Percentiles rank a stretch among this genome's conserved stretches.
These are phyloP conservation scores for Neostethus bicornis DNA, from an alignment of 2,797 vertebrate genomes.

Conservation along the genomic window DNA sequence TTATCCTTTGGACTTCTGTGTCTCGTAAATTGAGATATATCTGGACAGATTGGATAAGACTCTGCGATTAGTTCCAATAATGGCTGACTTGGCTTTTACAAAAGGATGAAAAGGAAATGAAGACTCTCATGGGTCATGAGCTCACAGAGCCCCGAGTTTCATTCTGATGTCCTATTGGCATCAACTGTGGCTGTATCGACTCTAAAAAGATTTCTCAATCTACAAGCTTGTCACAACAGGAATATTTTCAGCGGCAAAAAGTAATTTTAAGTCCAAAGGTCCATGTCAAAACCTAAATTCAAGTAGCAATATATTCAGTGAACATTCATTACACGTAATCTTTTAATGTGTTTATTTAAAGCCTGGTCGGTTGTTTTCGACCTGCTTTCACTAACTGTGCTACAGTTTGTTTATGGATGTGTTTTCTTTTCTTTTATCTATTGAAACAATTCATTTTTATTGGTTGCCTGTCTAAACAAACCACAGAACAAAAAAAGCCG, in stretches of 20 bases:
- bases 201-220: constrained; percentile 26
- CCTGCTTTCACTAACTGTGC: no score
- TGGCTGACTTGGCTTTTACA: constrained; percentile 25
- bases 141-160: constrained; percentile 41
- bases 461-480: no score
- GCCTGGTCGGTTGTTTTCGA: no score
- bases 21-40: constrained; percentile 33
- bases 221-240: constrained; percentile 13
- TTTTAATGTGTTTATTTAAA: no score
- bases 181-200: constrained; percentile 17
- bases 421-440: no score
- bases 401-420: no score
- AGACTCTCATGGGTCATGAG: constrained; percentile 22
- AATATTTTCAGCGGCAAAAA: constrained; percentile 5
- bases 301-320: no score
- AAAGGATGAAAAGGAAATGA: constrained; percentile 27
- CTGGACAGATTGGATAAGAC: constrained; percentile 34
- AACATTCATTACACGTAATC: no score
- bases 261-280: no score
- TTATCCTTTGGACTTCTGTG: constrained; percentile 18
- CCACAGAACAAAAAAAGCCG: no score
- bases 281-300: no score
- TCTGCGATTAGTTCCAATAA: constrained; percentile 40
- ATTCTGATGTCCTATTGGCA: constrained; percentile 28
- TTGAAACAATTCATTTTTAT: no score